Conservation (phyloP, 2,888 invertebrate genomes). For the Hypsopygia costalis region DNA sequence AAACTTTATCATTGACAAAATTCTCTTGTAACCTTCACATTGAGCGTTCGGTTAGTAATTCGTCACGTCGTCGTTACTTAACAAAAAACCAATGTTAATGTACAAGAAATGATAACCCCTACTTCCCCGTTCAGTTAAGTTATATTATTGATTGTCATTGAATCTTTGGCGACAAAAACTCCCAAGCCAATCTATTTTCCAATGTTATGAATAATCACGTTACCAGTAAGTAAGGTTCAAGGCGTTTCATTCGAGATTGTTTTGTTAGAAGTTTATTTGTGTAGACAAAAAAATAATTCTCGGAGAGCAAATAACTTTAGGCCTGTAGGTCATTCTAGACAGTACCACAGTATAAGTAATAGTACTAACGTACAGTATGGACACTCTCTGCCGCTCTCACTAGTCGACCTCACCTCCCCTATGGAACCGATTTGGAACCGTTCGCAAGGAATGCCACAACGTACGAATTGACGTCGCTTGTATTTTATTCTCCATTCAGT, state of each 20-base stretch:
- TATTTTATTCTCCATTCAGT: too few species aligned
- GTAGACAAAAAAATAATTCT: too few species aligned
- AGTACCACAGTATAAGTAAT: too few species aligned
- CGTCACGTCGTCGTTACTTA: constrained; percentile 5
- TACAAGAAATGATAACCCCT: constrained; percentile 9
- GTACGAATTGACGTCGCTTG: too few species aligned
- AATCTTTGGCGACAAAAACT: constrained; percentile 9
- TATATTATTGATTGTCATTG: constrained; percentile 10
- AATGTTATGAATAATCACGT: constrained; percentile 9
- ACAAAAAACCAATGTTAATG: constrained; percentile 7
- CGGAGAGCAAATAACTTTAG: too few species aligned
- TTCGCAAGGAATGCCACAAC: too few species aligned
- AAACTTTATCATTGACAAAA: constrained; percentile 8
- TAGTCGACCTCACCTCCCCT: too few species aligned
- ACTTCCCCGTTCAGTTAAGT: constrained; percentile 5
- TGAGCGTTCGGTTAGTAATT: constrained; percentile 17
- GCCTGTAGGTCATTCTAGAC: too few species aligned
- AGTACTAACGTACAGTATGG: too few species aligned
- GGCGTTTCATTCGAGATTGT: neutral
- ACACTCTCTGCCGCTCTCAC: too few species aligned
- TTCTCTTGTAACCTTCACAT: constrained; percentile 16
- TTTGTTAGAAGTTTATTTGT: neutral
- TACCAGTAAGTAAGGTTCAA: constrained; percentile 9
- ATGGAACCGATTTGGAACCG: too few species aligned
- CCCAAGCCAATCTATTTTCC: constrained; percentile 7